phyloP scores from a whole-genome alignment of 2,888 invertebrate genomes.

The Sphecodes monilicornis region DNA sequence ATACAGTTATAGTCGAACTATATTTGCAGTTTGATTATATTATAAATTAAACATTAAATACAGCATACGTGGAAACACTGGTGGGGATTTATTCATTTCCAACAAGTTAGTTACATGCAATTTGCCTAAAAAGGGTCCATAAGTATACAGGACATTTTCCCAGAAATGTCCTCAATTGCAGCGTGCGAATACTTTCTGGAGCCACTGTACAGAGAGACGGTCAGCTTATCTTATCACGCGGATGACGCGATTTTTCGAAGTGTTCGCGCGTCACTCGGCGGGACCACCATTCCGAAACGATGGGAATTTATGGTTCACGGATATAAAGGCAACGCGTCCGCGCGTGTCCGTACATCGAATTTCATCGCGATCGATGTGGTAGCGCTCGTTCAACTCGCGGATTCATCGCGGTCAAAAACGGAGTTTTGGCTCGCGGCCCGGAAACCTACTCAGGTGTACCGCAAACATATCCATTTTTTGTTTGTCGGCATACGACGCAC shows the following conservation, averaged over 20 bases:
- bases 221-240: not conserved
- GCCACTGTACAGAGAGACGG: not conserved
- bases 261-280: not conserved
- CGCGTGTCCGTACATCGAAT: conserved; percentile 14
- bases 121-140: too few species aligned
- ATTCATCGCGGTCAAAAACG: conserved; percentile 15
- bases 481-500: not conserved
- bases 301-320: conserved; percentile 14
- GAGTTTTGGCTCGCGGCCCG: conserved; percentile 19
- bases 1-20: too few species aligned
- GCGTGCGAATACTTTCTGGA: not conserved
- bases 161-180: too few species aligned
- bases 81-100: too few species aligned
- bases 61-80: too few species aligned
- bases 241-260: conserved; percentile 18
- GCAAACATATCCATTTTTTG: conserved; percentile 37
- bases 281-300: not conserved
- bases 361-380: conserved; percentile 23
- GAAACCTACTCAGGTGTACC: conserved; percentile 12
- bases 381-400: not conserved
- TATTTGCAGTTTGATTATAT: too few species aligned
- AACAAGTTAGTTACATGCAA: too few species aligned
- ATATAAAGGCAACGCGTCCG: not conserved
- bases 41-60: too few species aligned
- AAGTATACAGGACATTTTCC: too few species aligned